Base-by-base conservation (phyloP, 2,113 vertebrate genomes). In the Motacilla tschutschensis region DNA sequence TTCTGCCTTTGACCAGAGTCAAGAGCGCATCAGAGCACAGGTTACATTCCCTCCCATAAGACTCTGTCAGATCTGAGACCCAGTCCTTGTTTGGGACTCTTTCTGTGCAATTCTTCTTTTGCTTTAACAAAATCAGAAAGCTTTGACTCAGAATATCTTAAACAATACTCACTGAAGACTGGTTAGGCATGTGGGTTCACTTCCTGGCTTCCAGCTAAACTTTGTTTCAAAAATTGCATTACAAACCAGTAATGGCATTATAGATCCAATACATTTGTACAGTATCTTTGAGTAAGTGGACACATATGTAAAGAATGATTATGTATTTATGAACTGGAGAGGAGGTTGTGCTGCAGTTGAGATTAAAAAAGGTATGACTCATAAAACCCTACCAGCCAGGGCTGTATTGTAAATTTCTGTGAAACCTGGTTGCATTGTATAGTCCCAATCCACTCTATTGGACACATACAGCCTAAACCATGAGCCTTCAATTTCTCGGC, bases 1-100 rank as follows among this genome's bases (percentile, higher is more conserved):
- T 58, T 88, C 50, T 89, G 62, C 33, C 41, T 92, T 91, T 85
- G 85, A 69, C 82, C 69, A 51, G 48, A 92, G 87, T 85, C 79
- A 88, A 51, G 83, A 67, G 50, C 0, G 0, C 64, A 83, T 85
- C 82, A 90, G 69, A 91, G 76, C 69, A 67, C 43, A 43, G 87
- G 88, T 91, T 78, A 64, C 40, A 54, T n/a, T 53, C 50, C 29
- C 19, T 89, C 53, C 72, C 0, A 0, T 64, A 60, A 85, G 79
- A 33, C 55, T n/a, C 47, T 60, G 53, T 50, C 88, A 77, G 84
- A 91, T 82, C 71, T 85, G 81, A 92, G 44, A 43, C 35, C 66
- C 17, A 33, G 22, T 19, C 29, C 64, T 80, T 80, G 60, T 57
- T 71, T 24, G 12, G 48, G 48, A 75, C 64, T 28, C 29, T 64